These are phyloP conservation scores for Schizotus pectinicornis DNA, from an alignment of 2,888 invertebrate species.

Conservation along the genomic window DNA sequence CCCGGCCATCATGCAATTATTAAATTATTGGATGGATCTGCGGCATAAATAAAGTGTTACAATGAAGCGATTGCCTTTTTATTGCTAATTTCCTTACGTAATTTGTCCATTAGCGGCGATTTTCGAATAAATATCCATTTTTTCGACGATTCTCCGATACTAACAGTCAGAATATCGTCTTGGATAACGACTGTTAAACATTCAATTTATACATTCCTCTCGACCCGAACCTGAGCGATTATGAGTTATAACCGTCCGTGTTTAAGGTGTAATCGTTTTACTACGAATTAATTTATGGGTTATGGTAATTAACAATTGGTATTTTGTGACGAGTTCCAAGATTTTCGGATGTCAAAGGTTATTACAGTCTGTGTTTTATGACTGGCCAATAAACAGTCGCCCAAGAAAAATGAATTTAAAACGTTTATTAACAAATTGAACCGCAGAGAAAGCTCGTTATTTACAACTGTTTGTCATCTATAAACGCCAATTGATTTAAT, in stretches of 20 bases:
- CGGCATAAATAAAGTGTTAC: too few species aligned
- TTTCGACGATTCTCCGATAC: too few species aligned
- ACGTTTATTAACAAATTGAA: neutral
- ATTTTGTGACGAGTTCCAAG: constrained; percentile 25
- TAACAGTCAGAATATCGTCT: too few species aligned
- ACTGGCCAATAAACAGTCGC: neutral
- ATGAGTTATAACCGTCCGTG: neutral
- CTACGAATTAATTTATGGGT: constrained; percentile 35
- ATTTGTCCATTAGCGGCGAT: too few species aligned
- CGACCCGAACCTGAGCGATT: neutral
- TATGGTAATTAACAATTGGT: constrained; percentile 35
- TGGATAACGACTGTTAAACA: neutral
- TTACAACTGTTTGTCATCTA: too few species aligned
- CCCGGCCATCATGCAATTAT: too few species aligned
- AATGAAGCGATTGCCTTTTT: too few species aligned
- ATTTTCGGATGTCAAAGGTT: constrained; percentile 31
- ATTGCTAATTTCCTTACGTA: too few species aligned
- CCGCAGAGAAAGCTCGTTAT: too few species aligned
- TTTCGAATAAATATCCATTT: too few species aligned
- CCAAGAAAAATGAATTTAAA: constrained; percentile 1
- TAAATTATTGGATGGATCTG: too few species aligned
- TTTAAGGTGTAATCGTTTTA: constrained; percentile 17
- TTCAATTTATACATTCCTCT: neutral
- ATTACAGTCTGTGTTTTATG: constrained; percentile 26
- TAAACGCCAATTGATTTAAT: too few species aligned